Conservation (phyloP, 2,888 invertebrate genomes). For the Atherix ibis region DNA sequence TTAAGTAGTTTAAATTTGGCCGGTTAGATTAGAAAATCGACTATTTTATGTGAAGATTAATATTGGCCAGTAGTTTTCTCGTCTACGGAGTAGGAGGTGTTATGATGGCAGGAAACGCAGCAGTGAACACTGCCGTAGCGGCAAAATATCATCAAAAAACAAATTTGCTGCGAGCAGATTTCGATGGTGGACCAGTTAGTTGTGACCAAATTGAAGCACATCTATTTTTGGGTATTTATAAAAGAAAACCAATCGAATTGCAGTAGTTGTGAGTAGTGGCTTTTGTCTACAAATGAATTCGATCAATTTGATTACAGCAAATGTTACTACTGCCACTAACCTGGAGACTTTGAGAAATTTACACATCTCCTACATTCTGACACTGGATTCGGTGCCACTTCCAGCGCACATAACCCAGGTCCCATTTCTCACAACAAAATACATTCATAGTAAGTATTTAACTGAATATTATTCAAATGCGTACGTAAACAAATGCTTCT, state of each 20-base stretch:
- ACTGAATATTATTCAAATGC: slow-evolving; percentile 1
- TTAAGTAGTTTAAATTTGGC: too few species aligned
- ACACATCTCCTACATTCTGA: slow-evolving; percentile 61
- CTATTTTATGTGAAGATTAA: too few species aligned
- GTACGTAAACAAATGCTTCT: too few species aligned
- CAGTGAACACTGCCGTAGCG: too few species aligned
- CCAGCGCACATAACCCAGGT: slow-evolving; percentile 56
- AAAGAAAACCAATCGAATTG: too few species aligned
- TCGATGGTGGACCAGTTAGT: slow-evolving; percentile 32
- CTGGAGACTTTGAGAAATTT: slow-evolving; percentile 46
- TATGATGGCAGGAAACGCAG: too few species aligned
- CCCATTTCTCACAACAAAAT: slow-evolving; percentile 51
- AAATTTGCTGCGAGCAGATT: slow-evolving; percentile 26
- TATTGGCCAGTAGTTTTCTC: too few species aligned
- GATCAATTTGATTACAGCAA: slow-evolving; percentile 38
- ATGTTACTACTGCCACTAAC: slow-evolving; percentile 65
- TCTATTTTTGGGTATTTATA: slow-evolving; percentile 26
- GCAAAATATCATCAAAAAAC: too few species aligned
- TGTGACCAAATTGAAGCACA: slow-evolving; percentile 30
- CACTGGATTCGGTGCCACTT: slow-evolving; percentile 70
- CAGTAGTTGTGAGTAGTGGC: background rate
- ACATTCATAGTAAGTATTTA: slow-evolving; percentile 46
- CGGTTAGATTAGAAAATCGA: too few species aligned
- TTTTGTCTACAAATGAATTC: slow-evolving; percentile 1
- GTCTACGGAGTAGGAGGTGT: too few species aligned